Percentiles rank a stretch among this genome's conserved stretches.
Evolutionary conservation across 2,888 invertebrate genomes (phyloP).

Genomic region (Drosophila demipolita): DNA sequence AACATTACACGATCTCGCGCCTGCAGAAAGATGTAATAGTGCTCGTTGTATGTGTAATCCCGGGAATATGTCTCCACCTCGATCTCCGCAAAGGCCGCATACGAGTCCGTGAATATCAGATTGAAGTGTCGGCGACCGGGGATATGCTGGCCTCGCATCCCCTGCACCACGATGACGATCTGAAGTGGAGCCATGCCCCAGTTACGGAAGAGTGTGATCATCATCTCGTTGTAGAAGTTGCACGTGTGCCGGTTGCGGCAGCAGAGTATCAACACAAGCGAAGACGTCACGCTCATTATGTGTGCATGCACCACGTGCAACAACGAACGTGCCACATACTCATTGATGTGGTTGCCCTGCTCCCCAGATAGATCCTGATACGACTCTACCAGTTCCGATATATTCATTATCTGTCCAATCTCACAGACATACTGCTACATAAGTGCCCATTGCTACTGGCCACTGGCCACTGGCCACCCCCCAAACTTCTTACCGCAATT

Average conservation of each 20-base stretch:
- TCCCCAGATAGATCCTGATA: conserved; percentile 63
- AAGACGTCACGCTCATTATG: conserved; percentile 63
- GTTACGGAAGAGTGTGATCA: conserved; percentile 60
- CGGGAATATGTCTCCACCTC: conserved; percentile 63
- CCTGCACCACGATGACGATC: conserved; percentile 59
- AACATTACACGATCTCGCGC: conserved; percentile 52
- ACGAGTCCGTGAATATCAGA: conserved; percentile 75
- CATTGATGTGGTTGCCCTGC: conserved; percentile 62
- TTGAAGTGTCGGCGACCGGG: conserved; percentile 63
- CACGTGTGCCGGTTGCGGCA: conserved; percentile 61
- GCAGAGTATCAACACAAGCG: conserved; percentile 67
- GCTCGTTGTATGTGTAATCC: conserved; percentile 72
- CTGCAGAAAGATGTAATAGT: conserved; percentile 79
- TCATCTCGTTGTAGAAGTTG: conserved; percentile 74
- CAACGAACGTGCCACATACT: conserved; percentile 67
- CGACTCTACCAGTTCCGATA: conserved; percentile 53
- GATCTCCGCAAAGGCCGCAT: conserved; percentile 70
- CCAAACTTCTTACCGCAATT: neutral
- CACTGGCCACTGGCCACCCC: neutral
- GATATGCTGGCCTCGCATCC: conserved; percentile 13
- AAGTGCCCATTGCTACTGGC: conserved; percentile 5
- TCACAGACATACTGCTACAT: neutral
- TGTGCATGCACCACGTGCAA: conserved; percentile 67
- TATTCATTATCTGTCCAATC: conserved; percentile 59
- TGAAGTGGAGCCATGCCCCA: conserved; percentile 67